Base-by-base conservation (phyloP, 2,797 vertebrate species). In the Tolypeutes matacus region DNA sequence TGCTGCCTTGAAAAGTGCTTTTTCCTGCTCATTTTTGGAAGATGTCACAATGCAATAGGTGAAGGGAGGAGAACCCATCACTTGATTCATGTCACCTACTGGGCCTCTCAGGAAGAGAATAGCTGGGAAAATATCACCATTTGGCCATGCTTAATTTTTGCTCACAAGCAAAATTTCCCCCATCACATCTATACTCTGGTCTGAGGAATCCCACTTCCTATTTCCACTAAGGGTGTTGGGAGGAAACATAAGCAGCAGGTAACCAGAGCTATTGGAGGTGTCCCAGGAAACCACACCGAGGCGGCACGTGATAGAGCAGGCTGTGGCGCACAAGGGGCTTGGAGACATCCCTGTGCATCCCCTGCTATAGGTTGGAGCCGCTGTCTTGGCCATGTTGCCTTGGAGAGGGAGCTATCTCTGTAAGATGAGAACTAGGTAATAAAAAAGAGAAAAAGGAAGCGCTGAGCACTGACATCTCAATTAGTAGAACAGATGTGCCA, bases 321-420 rank as follows among this genome's bases (percentile, higher is more conserved):
- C 2, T 4, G 11, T 2, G 0, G 1, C 18, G 15, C 18, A 29
- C 23, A 0, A 4, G 13, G 17, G 9, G 1, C 15, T 93, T 25
- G 25, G 73, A 20, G 23, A 86, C 29, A 7, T 10, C 42, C 53
- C 49, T 5, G 0, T 7, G 6, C 29, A 31, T 49, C 14, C 20
- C 10, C n/a, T 69, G 58, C 42, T 10, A 20, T 17, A 42, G 20
- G 53, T 12, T 3, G 0, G 36, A 27, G 23, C 10, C 15, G 23
- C 53, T 5, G 1, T n/a, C 51, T 49, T n/a, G 56, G 20, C 25
- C 60, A 2, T 2, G 3, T 69, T 23, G 27, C 13, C 73, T 27
- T 8, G 23, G 13, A 73, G 17, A 92, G 1, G 25, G 36, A 53
- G 53, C 27, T 8, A 3, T 17, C 58, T 60, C 39, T 2, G 23